Conservation (phyloP, 2,888 invertebrate species). For the Elysia crispata region DNA sequence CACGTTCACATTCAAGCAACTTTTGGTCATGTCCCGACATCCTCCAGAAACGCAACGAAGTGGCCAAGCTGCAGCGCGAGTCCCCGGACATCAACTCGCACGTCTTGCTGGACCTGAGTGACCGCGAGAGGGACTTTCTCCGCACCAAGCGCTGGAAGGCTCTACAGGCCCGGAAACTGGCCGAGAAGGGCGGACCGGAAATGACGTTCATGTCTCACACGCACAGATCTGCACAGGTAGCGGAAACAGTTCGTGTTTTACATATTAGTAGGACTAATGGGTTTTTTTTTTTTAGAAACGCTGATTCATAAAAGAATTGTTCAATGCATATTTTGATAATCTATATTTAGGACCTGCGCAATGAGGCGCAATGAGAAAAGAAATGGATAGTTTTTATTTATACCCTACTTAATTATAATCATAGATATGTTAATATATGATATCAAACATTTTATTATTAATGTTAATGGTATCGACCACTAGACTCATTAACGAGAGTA, state of each 20-base stretch:
- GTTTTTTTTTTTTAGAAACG: no score
- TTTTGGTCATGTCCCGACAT: no score
- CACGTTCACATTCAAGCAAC: no score
- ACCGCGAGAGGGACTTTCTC: constrained; percentile 63
- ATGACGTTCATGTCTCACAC: constrained; percentile 15
- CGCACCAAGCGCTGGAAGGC: constrained; percentile 65
- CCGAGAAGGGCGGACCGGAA: background rate
- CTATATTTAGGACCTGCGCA: no score
- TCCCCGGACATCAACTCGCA: constrained; percentile 67
- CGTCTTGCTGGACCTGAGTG: constrained; percentile 63
- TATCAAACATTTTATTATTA: no score
- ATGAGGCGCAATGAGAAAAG: no score
- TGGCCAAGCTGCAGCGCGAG: constrained; percentile 14
- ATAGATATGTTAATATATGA: no score
- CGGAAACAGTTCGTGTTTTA: background rate
- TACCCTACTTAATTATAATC: no score
- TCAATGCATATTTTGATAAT: background rate
- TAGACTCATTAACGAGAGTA: no score
- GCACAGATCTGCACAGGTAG: background rate
- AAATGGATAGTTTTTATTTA: no score
- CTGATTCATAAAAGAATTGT: background rate
- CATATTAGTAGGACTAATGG: background rate
- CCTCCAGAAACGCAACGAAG: constrained; percentile 11
- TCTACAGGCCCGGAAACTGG: constrained; percentile 59
- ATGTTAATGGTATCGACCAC: no score